Evolutionary conservation across 2,113 vertebrate species (phyloP), one percentile per base, ranked within the genome.

Genomic region (Callithrix jacchus): DNA sequence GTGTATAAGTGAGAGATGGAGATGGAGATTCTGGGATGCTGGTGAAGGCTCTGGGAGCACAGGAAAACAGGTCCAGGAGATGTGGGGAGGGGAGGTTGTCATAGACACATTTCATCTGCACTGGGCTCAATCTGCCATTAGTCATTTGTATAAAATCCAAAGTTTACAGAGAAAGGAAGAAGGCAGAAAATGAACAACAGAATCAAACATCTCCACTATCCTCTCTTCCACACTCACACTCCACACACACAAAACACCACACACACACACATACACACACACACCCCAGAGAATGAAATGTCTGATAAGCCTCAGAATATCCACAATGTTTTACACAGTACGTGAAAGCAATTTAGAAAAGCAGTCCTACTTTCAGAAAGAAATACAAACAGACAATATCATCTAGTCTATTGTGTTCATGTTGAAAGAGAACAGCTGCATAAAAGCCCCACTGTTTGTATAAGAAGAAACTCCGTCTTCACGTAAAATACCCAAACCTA

Each of bases 1-100:
- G 1, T 16, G 25, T 12, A 0, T 6, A 3, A 4, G 56, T 0
- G 3, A 35, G 49, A 6, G 3, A 3, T 4, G 1, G 35, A 9
- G 16, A 18, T 3, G 18, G 10, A 1, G 35, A 2, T 6, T 25
- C 64, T 1, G 4, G 49, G 35, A 42, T 45, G 47, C 14, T 6
- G 0, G 66, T 14, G 8, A 11, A 32, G 40, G 70, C 70, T 2
- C 13, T n/a, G 25, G 64, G 27, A 66, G 49, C 18, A 2, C 17
- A 61, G 16, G 25, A 25, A 32, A 32, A 12, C 35, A 23, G 11
- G 30, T 35, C 18, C 9, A 47, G 21, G 9, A 13, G 23, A 79
- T 8, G 25, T 12, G 11, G 30, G 0, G 21, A 35, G 4, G 4
- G 25, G 30, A 61, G 35, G 66, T 0, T 3, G 7, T 0, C 66